Conservation (phyloP, 2,797 vertebrate genomes). For the Tenualosa thibaudeaui region DNA sequence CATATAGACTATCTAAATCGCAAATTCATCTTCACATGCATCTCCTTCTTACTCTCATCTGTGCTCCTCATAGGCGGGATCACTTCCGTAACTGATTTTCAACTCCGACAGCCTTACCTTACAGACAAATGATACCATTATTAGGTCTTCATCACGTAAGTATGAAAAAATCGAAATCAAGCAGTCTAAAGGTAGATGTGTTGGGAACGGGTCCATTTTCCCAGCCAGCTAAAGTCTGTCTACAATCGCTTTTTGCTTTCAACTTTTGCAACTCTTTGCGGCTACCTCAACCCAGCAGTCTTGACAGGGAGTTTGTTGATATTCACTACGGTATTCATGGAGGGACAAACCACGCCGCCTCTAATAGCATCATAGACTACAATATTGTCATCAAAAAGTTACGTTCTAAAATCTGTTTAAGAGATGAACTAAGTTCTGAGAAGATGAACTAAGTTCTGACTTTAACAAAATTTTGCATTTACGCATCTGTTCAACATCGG, state of each 20-base stretch:
- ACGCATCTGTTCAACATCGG: no score
- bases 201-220: neutral
- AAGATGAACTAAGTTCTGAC: no score
- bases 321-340: neutral
- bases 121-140: conserved; percentile 69
- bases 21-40: neutral
- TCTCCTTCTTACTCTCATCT: neutral
- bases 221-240: neutral
- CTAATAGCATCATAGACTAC: no score
- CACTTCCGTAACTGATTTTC: neutral
- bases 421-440: no score
- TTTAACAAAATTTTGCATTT: no score
- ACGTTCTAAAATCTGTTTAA: no score
- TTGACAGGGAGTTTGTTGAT: conserved; percentile 12
- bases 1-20: no score
- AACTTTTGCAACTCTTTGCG: neutral
- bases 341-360: neutral
- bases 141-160: conserved; percentile 70
- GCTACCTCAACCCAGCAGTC: neutral
- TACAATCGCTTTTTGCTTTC: neutral
- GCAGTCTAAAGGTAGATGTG: conserved; percentile 64
- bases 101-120: conserved; percentile 64
- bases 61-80: no score
- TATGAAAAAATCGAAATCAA: conserved; percentile 74
- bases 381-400: no score